Conservation (phyloP, 2,797 vertebrate genomes). For the Tinamus major region DNA sequence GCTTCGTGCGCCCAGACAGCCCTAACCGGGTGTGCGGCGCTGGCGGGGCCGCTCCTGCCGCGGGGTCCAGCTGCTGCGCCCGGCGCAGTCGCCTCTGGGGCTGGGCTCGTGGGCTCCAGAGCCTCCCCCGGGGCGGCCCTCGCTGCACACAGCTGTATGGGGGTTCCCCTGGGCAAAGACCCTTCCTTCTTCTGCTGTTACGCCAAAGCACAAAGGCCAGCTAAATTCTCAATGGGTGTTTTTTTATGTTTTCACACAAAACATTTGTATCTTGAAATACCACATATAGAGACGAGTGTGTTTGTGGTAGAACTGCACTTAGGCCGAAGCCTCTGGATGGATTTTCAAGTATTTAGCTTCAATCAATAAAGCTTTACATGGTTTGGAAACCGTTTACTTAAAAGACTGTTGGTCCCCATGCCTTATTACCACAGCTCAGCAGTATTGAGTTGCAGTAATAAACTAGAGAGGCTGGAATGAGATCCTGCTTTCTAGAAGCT, state of each 20-base stretch:
- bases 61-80: too few relatives aligned
- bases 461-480: conserved; percentile 4
- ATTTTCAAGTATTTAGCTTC: conserved; percentile 1
- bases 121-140: too few relatives aligned
- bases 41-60: too few relatives aligned
- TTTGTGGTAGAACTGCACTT: background rate
- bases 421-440: background rate
- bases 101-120: too few relatives aligned
- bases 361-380: background rate
- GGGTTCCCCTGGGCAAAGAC: background rate
- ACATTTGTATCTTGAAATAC: background rate
- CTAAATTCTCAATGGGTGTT: background rate
- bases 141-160: too few relatives aligned
- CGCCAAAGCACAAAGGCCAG: background rate
- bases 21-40: too few relatives aligned
- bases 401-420: background rate
- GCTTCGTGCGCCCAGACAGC: background rate
- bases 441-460: background rate
- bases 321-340: background rate
- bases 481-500: conserved; percentile 28
- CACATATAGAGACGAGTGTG: background rate
- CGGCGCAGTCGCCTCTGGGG: too few relatives aligned
- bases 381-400: conserved; percentile 2
- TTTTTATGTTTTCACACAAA: background rate
- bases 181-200: background rate